phyloP scores from a whole-genome alignment of 2,113 vertebrate genomes.

The Rhinogobius similis region DNA sequence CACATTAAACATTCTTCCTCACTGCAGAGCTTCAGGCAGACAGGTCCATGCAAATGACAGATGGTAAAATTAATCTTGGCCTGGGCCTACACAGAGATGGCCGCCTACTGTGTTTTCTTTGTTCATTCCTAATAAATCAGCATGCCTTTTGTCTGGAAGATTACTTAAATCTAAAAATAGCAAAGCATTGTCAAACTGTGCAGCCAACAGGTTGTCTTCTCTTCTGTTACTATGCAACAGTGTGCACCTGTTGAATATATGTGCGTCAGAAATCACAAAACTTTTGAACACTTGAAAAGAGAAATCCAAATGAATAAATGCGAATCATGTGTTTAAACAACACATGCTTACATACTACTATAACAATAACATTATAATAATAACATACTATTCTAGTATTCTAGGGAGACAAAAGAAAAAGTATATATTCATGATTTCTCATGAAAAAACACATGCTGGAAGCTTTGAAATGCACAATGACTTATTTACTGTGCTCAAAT shows the following conservation, averaged over 20 bases:
- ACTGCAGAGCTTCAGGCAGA: constrained; percentile 15
- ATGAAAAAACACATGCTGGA: no score
- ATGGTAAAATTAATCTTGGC: constrained; percentile 25
- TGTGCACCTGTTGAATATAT: constrained; percentile 65
- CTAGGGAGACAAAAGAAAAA: neutral
- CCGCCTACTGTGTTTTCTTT: constrained; percentile 11
- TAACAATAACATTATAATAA: no score
- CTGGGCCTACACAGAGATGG: constrained; percentile 24
- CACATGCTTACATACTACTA: no score
- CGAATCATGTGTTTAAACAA: no score
- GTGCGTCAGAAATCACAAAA: constrained; percentile 15
- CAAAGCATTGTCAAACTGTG: constrained; percentile 19
- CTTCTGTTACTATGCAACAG: constrained; percentile 68
- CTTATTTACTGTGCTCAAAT: no score
- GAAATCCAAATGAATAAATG: neutral
- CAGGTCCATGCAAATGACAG: constrained; percentile 33
- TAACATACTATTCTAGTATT: neutral
- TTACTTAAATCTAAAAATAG: constrained; percentile 41
- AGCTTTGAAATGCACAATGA: no score
- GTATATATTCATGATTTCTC: no score
- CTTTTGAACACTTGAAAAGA: neutral
- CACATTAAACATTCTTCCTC: neutral
- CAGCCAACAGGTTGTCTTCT: constrained; percentile 32
- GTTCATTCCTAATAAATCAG: constrained; percentile 26
- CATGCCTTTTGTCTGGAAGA: constrained; percentile 28